Evolutionary conservation across 2,888 invertebrate species (phyloP).

Genomic region (Drosophila kuntzei): DNA sequence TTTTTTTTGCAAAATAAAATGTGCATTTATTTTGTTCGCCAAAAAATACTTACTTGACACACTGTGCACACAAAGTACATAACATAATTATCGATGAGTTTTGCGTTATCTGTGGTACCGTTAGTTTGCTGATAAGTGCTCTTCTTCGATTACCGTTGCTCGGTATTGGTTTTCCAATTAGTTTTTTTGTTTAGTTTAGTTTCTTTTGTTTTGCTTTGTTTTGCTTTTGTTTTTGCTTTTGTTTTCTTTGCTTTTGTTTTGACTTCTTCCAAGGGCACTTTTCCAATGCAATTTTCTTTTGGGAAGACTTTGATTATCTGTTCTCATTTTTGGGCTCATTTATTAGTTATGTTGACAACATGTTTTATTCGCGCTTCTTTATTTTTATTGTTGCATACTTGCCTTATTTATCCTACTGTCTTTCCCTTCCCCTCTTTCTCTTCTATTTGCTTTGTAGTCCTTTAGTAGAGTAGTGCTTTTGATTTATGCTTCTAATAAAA

Average conservation of each 20-base stretch:
- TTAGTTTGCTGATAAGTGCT: slow-evolving; percentile 60
- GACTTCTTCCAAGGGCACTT: slow-evolving; percentile 39
- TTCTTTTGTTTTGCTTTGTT: slow-evolving; percentile 31
- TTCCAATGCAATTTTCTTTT: slow-evolving; percentile 23
- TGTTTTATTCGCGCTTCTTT: slow-evolving; percentile 10
- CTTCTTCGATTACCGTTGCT: slow-evolving; percentile 47
- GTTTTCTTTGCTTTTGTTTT: slow-evolving; percentile 25
- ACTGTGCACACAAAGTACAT: slow-evolving; percentile 29
- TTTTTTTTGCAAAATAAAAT: no score
- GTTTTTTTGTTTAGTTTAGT: slow-evolving; percentile 45
- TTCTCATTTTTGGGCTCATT: background rate
- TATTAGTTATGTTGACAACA: slow-evolving; percentile 18
- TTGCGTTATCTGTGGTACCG: slow-evolving; percentile 45
- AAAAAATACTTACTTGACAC: background rate
- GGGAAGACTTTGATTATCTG: background rate
- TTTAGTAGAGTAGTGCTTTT: slow-evolving; percentile 50
- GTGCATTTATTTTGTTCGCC: background rate
- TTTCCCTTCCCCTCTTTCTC: background rate
- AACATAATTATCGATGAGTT: slow-evolving; percentile 62
- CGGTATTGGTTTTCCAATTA: slow-evolving; percentile 76
- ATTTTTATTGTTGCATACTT: slow-evolving; percentile 17
- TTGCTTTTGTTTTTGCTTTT: slow-evolving; percentile 41
- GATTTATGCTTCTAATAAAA: slow-evolving; percentile 80
- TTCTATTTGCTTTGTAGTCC: background rate
- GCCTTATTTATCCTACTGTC: slow-evolving; percentile 31